Conservation (phyloP, 1,140 invertebrate species). For the Theocolax elegans region DNA sequence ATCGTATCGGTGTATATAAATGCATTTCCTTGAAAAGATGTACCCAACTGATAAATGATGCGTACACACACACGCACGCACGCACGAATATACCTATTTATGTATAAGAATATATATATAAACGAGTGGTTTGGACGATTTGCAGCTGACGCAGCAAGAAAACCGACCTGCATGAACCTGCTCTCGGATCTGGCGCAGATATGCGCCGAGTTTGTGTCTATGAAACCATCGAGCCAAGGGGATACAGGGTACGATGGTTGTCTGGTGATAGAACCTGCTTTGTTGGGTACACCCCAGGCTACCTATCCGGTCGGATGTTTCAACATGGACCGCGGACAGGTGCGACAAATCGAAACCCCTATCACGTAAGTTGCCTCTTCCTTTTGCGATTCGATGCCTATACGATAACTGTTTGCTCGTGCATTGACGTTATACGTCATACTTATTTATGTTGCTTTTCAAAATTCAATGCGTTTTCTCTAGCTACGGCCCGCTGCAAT, state of each 20-base stretch:
- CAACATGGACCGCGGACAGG: conserved; percentile 63
- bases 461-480: too few species aligned
- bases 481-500: too few species aligned
- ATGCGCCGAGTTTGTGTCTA: conserved; percentile 67
- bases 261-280: conserved; percentile 66
- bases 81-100: too few species aligned
- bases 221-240: conserved; percentile 43
- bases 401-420: too few species aligned
- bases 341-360: conserved; percentile 58
- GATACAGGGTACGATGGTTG: conserved; percentile 64
- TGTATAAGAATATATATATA: too few species aligned
- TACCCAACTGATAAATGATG: too few species aligned
- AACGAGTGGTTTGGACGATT: neutral
- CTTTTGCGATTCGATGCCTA: too few species aligned
- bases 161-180: conserved; percentile 68
- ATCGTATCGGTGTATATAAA: too few species aligned
- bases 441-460: too few species aligned
- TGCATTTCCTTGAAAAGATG: too few species aligned
- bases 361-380: conserved; percentile 51
- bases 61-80: too few species aligned
- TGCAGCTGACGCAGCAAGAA: conserved; percentile 60
- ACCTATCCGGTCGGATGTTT: conserved; percentile 69
- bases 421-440: too few species aligned
- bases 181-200: conserved; percentile 68
- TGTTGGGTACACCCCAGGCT: conserved; percentile 65